Conservation (phyloP, 2,113 vertebrate genomes). For the Setophaga coronata region DNA sequence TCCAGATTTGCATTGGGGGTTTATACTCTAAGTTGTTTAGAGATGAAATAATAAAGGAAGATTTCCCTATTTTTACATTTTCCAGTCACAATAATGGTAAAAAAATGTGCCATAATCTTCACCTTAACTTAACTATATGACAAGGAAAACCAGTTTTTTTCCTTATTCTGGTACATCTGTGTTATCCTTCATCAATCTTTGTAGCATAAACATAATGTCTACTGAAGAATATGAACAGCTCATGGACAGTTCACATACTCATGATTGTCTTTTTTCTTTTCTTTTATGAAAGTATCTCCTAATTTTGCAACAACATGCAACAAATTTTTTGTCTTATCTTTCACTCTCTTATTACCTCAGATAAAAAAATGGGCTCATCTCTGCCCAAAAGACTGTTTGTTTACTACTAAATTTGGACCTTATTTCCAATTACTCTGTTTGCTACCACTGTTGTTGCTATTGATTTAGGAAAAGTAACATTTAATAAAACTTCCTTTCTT, state of each 20-base stretch:
- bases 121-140: neutral
- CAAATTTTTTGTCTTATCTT: neutral
- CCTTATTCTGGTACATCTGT: neutral
- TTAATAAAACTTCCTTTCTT: neutral
- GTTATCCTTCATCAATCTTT: neutral
- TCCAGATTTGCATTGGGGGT: neutral
- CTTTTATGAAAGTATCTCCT: neutral
- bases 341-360: neutral
- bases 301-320: neutral
- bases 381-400: neutral
- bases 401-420: neutral
- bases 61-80: neutral
- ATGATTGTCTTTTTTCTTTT: rapidly evolving
- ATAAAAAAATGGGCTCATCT: neutral
- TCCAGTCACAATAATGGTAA: neutral
- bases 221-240: neutral
- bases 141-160: neutral
- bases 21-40: neutral
- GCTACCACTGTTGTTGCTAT: neutral
- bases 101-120: neutral
- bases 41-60: neutral
- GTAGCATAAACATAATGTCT: neutral
- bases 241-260: rapidly evolving
- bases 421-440: neutral
- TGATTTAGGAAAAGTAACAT: neutral